Percentiles rank a stretch among this genome's conserved stretches.
Conservation (phyloP, 1,140 invertebrate genomes). For the Meloidogyne exigua region DNA sequence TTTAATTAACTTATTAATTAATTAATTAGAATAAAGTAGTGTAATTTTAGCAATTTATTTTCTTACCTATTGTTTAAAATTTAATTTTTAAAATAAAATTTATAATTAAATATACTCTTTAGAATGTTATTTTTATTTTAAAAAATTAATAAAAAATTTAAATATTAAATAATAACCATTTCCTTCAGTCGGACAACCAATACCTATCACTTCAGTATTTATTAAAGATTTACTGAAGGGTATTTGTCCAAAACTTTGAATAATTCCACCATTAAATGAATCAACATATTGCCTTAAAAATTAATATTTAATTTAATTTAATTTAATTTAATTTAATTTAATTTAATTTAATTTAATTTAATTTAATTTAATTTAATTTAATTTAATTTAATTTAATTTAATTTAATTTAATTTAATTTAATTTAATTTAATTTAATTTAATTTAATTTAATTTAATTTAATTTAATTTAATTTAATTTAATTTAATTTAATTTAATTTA, state of each 20-base stretch:
- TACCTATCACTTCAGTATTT: slow-evolving; percentile 58
- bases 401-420: slow-evolving; percentile 33
- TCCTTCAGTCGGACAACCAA: slow-evolving; percentile 51
- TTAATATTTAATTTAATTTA: background rate
- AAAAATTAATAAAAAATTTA: too few relatives aligned
- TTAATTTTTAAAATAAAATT: too few relatives aligned
- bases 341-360: background rate
- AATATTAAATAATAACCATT: slow-evolving; percentile 34
- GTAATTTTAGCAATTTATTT: too few relatives aligned
- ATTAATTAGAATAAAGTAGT: too few relatives aligned
- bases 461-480: background rate
- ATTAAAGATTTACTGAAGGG: slow-evolving; percentile 55
- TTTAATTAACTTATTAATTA: too few relatives aligned
- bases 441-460: background rate
- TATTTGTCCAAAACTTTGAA: slow-evolving; percentile 59
- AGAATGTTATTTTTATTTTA: too few relatives aligned
- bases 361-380: slow-evolving; percentile 33
- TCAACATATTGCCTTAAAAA: slow-evolving; percentile 42
- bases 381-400: slow-evolving; percentile 33
- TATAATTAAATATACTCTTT: too few relatives aligned
- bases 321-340: background rate
- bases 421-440: slow-evolving; percentile 41
- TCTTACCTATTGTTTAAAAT: too few relatives aligned
- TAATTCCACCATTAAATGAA: slow-evolving; percentile 56
- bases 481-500: background rate